Base-by-base conservation (phyloP, 2,888 invertebrate species). In the Margaritifera margaritifera region DNA sequence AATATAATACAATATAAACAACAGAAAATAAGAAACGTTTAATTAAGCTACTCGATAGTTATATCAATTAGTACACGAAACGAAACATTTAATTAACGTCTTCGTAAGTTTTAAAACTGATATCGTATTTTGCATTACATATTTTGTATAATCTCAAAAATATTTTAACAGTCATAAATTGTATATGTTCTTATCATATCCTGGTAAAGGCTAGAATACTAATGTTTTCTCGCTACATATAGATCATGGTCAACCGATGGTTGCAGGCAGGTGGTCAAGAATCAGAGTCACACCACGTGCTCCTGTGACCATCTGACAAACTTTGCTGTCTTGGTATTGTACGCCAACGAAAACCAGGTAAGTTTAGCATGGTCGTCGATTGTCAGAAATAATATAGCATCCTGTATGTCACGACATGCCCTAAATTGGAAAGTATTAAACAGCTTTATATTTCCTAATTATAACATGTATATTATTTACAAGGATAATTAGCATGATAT, bases 281-380 rank as follows among this genome's bases (percentile, higher is more conserved):
- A 81, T 62, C 55, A 65, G 2, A 73, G 73, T 3, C 79, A 80
- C 62, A 82, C 83, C 11, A 78, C 74, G 1, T 81, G 81, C 64
- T 62, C 60, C 24, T 83, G 78, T 57, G 71, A 81, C 60, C 83
- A 83, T 57, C 76, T 83, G 27, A 83, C 81, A 18, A 82, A 79
- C 70, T 81, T 83, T 57, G 83, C 83, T 54, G 80, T 83, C 11
- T 71, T 83, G 15, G 83, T 83, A 18, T 70, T 81, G 62, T 83
- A 80, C 66, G 62, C 72, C 27, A 75, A 78, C 4, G 55, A 56
- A 4, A 66, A 75, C 18, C 54, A 68, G 25, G 80, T 77, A 61
- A 59, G 74, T 66, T 52, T 42, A 11, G 42, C 42, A 11, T 11
- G 42, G 42, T 11, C 8, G 42, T 42, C 42, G 42, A 11, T 8